Percentiles rank a stretch among this genome's conserved stretches.
Evolutionary conservation across 2,113 vertebrate genomes (phyloP).

Genomic region (Microtus oregoni): DNA sequence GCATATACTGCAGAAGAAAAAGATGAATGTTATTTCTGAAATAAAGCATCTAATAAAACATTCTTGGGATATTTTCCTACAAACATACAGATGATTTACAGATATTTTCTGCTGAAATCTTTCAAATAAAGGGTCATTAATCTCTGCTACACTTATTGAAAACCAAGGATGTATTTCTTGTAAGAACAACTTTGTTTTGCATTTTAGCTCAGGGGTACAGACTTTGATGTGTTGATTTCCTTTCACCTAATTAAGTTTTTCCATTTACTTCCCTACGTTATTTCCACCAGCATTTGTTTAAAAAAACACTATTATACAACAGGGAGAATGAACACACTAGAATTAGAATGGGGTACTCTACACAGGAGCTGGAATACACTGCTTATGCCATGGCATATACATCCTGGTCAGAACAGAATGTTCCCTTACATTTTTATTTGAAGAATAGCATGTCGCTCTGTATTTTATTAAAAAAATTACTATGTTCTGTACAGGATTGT

Average conservation of each 20-base stretch:
- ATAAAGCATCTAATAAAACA: constrained; percentile 25
- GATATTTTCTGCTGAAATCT: constrained; percentile 40
- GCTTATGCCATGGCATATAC: background rate
- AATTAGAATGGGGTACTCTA: background rate
- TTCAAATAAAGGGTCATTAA: constrained; percentile 61
- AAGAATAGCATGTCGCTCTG: background rate
- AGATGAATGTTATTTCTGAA: constrained; percentile 7
- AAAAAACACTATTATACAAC: background rate
- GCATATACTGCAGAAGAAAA: background rate
- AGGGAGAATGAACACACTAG: background rate
- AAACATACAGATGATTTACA: constrained; percentile 61
- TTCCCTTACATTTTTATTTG: background rate
- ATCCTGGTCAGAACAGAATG: background rate
- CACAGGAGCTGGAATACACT: background rate
- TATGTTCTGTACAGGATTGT: background rate
- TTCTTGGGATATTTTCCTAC: constrained; percentile 6
- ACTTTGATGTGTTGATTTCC: constrained; percentile 48
- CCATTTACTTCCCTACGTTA: constrained; percentile 19
- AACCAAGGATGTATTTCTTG: constrained; percentile 54
- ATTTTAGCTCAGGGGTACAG: constrained; percentile 58
- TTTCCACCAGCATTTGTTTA: constrained; percentile 51
- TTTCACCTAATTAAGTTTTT: constrained; percentile 70
- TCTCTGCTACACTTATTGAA: constrained; percentile 38
- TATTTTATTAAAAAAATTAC: background rate
- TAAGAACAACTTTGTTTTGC: constrained; percentile 61